phyloP scores from a whole-genome alignment of 2,888 invertebrate genomes.

The Amiota minor region DNA sequence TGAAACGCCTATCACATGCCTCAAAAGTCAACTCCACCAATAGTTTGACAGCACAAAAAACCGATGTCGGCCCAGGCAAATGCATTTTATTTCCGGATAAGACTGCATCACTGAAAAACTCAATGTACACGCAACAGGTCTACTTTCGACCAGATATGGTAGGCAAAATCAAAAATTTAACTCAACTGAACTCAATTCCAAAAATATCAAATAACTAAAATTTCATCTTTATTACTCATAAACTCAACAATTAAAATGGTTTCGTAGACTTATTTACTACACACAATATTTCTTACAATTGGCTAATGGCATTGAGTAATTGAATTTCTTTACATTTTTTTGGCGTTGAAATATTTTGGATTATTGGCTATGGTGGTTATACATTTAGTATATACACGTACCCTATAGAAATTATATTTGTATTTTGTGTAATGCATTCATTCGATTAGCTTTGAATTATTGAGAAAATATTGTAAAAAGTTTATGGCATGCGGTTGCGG shows the following conservation, averaged over 20 bases:
- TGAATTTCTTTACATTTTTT: neutral
- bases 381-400: no score
- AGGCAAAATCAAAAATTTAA: conserved; percentile 51
- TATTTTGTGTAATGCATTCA: no score
- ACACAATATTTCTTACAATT: conserved; percentile 42
- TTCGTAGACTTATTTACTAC: neutral
- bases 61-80: conserved; percentile 64
- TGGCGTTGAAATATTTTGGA: no score
- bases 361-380: no score
- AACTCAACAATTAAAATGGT: no score
- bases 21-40: conserved; percentile 71
- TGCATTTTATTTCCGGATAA: conserved; percentile 65
- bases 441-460: no score
- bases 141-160: conserved; percentile 70
- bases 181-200: neutral
- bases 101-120: conserved; percentile 66
- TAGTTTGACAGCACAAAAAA: conserved; percentile 70
- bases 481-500: no score
- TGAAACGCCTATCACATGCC: conserved; percentile 72
- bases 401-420: no score
- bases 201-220: neutral
- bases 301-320: conserved; percentile 47
- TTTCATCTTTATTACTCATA: no score
- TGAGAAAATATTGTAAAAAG: no score
- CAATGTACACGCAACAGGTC: conserved; percentile 65